Evolutionary conservation across 2,113 vertebrate genomes (phyloP), one percentile per base, ranked within the genome.

Genomic region (Tyto alba): DNA sequence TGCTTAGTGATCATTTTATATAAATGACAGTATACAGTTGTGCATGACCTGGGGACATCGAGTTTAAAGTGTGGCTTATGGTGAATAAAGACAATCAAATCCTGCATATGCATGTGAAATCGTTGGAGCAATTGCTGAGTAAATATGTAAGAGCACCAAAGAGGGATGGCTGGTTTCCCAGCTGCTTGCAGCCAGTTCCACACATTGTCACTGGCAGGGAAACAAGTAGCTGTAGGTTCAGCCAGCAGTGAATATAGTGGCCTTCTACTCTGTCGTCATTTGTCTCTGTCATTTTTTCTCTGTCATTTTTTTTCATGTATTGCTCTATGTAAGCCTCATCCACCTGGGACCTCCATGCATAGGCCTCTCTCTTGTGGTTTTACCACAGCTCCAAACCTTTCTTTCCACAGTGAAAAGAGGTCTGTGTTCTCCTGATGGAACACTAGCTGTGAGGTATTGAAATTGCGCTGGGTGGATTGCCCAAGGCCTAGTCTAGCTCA

Each of bases 111-210:
- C 20, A n/a, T 47, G 36, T 62, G 45, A 83, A 83, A 56, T 72
- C 72, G 56, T 60, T 82, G 57, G 32, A 82, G 40, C 64, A 60
- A 88, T 88, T 85, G 71, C 74, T 90, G 75, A 88, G 38, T 53
- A 85, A 90, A 53, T 38, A 62, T 3, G 1, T 64, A 56, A 67
- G 30, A 76, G 32, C 19, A 77, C 12, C 36, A 36, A 13, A 91
- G 60, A 82, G 27, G 26, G 14, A 56, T 75, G 64, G 47, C 60
- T 5, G 6, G 27, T 85, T 91, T 95, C 71, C 90, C 67, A 67
- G 81, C 36, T 91, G 69, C 47, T 91, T 13, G 1, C 22, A 71
- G 68, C 13, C 57, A 16, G 34, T 64, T 85, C 36, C 36, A 48
- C 11, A 16, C 17, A n/a, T 30, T 43, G 48, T 16, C 69, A 12